Conservation (phyloP, 2,888 invertebrate species). For the Cremastobaeus sp. region DNA sequence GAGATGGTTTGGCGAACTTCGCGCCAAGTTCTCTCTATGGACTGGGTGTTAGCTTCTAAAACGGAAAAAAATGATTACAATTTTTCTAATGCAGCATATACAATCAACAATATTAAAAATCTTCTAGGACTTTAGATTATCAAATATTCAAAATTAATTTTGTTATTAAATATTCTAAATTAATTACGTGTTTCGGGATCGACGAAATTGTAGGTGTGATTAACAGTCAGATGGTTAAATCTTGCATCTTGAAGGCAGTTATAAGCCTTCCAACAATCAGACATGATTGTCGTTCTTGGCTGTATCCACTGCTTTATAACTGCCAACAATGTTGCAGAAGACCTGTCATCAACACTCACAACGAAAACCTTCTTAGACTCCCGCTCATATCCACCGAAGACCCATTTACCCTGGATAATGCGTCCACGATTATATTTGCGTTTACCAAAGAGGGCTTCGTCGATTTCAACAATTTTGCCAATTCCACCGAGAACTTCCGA, state of each 20-base stretch:
- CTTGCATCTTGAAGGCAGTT: not conserved
- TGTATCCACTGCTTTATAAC: not conserved
- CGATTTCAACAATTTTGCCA: constrained; percentile 23
- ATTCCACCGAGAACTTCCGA: constrained; percentile 1
- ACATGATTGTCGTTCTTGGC: not conserved
- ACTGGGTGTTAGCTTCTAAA: not conserved
- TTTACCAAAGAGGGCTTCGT: constrained; percentile 48
- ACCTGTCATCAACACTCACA: constrained; percentile 41
- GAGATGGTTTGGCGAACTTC: not conserved
- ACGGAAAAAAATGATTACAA: not conserved
- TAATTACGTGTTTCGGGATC: not conserved
- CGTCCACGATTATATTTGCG: constrained; percentile 55
- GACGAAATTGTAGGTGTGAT: constrained; percentile 1
- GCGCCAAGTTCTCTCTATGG: not conserved
- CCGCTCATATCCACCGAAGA: constrained; percentile 55
- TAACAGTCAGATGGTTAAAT: not conserved
- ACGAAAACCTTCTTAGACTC: constrained; percentile 33
- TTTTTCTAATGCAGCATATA: not conserved
- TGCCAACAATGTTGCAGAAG: constrained; percentile 40
- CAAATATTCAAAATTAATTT: too few relatives aligned
- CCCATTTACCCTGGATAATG: constrained; percentile 48
- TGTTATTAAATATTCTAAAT: too few relatives aligned
- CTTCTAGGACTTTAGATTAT: too few relatives aligned
- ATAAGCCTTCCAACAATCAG: not conserved
- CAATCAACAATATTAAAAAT: too few relatives aligned